These are phyloP conservation scores for Fistularia tabacaria DNA, from an alignment of 2,797 vertebrate species.

Conservation along the genomic window DNA sequence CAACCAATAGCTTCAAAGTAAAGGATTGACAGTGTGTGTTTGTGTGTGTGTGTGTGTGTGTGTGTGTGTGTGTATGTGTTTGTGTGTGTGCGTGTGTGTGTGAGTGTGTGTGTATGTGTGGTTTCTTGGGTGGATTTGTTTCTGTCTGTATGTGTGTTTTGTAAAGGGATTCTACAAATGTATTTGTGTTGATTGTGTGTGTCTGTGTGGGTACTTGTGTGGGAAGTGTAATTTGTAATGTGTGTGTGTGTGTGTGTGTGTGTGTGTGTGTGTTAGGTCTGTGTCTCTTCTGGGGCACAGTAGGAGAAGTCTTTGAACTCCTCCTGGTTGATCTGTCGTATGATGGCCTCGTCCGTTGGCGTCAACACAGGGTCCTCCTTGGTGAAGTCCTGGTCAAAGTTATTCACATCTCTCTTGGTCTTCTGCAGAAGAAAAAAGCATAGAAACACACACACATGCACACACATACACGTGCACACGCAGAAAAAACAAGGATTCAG, in stretches of 20 bases:
- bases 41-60: conserved; percentile 28
- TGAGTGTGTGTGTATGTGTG: conserved; percentile 31
- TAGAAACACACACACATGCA: not conserved
- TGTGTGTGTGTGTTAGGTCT: conserved; percentile 76
- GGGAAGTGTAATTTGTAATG: not conserved
- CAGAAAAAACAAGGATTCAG: conserved; percentile 4
- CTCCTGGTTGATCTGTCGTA: conserved; percentile 99
- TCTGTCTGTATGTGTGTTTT: conserved; percentile 18
- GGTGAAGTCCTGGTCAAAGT: conserved; percentile 99
- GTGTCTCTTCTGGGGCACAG: conserved; percentile 88
- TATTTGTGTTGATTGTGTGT: conserved; percentile 22
- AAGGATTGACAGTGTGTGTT: conserved; percentile 42
- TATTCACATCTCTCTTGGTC: conserved; percentile 99
- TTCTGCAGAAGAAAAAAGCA: conserved; percentile 77
- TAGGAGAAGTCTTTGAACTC: conserved; percentile 99
- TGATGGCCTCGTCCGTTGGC: conserved; percentile 93
- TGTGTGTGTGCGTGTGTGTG: not conserved
- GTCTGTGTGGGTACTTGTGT: not conserved
- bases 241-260: conserved; percentile 24
- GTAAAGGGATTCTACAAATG: conserved; percentile 13
- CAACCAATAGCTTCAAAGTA: conserved; percentile 69
- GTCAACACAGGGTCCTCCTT: conserved; percentile 96
- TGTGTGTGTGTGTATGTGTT: conserved; percentile 24
- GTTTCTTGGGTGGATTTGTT: conserved; percentile 3
- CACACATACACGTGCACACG: conserved; percentile 14